Evolutionary conservation across 2,113 vertebrate species (phyloP).

Genomic region (Anthoscopus minutus): DNA sequence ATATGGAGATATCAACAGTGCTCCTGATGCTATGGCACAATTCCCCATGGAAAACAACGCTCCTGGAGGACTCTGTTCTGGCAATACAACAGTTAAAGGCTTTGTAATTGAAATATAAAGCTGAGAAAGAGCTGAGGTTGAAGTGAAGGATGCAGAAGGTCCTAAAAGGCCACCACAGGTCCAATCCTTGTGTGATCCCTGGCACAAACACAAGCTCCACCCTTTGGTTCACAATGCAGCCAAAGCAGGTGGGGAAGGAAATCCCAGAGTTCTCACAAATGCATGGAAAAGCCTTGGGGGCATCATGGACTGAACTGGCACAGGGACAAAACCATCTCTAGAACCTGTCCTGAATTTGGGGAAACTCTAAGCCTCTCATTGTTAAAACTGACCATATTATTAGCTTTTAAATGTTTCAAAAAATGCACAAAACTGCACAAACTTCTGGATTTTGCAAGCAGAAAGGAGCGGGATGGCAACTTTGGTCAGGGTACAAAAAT

Average conservation of each 20-base stretch:
- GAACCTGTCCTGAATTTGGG: not conserved
- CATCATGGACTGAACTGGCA: not conserved
- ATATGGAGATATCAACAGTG: not conserved
- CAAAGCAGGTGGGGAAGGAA: not conserved
- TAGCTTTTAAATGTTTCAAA: not conserved
- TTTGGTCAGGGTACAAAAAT: not conserved
- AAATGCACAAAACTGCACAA: not conserved
- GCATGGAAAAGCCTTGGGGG: not conserved
- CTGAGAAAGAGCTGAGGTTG: not conserved
- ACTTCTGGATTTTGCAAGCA: not conserved
- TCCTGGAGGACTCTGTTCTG: not conserved
- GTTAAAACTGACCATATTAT: not conserved
- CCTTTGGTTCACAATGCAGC: not conserved
- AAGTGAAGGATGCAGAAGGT: not conserved
- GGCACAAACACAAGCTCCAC: not conserved
- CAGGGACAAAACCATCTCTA: not conserved
- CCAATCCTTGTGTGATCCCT: not conserved
- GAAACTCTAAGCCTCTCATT: not conserved
- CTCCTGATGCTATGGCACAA: not conserved
- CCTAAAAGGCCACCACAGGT: not conserved
- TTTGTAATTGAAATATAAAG: not conserved
- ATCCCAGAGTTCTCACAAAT: not conserved
- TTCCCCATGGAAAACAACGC: not conserved
- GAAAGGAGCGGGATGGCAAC: not conserved
- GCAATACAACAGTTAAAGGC: not conserved